A percentile compares a stretch with the other conserved stretches of the same genome.
phyloP scores from a whole-genome alignment of 2,888 invertebrate species.

The Mamestra brassicae region DNA sequence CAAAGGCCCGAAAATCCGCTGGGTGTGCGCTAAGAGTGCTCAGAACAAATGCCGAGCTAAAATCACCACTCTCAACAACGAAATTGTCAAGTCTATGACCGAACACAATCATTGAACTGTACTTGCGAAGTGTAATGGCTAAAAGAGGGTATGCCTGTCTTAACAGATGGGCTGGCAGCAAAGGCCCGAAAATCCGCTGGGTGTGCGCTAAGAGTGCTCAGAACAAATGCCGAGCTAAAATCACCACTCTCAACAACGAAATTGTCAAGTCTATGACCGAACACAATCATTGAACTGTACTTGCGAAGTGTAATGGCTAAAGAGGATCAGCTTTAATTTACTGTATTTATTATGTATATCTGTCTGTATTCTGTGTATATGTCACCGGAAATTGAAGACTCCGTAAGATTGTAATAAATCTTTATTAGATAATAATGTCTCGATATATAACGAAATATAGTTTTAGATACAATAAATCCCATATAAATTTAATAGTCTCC shows the following conservation, averaged over 20 bases:
- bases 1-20: slow-evolving; percentile 54
- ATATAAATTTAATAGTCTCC: too few species aligned
- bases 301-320: background rate
- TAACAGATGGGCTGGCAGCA: slow-evolving; percentile 58
- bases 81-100: slow-evolving; percentile 7
- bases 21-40: slow-evolving; percentile 60
- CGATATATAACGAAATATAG: too few species aligned
- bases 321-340: background rate
- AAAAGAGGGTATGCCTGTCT: background rate
- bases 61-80: slow-evolving; percentile 18
- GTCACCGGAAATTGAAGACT: too few species aligned
- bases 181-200: slow-evolving; percentile 61
- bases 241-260: slow-evolving; percentile 19
- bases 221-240: slow-evolving; percentile 29
- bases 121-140: background rate
- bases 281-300: slow-evolving; percentile 24
- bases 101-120: slow-evolving; percentile 25
- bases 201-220: slow-evolving; percentile 49
- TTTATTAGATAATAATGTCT: too few species aligned
- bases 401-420: too few species aligned
- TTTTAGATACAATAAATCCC: too few species aligned
- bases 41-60: slow-evolving; percentile 27
- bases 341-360: background rate
- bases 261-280: slow-evolving; percentile 6
- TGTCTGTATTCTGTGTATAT: too few species aligned